Percentiles rank a stretch among this genome's conserved stretches.
Evolutionary conservation across 2,888 invertebrate species (phyloP).

Genomic region (Electrophaes corylata): DNA sequence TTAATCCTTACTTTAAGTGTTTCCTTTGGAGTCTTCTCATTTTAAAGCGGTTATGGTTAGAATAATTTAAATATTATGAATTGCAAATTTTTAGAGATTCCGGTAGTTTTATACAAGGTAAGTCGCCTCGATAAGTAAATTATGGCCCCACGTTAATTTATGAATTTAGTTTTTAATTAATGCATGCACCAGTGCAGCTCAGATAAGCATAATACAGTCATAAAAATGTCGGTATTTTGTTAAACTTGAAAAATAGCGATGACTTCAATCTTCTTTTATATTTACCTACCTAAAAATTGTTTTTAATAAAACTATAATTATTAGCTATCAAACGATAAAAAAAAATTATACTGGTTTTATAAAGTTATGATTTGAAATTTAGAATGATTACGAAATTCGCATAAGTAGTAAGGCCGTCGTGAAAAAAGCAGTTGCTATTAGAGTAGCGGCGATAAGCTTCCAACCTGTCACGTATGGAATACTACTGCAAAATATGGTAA

Average conservation of each 20-base stretch:
- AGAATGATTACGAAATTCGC: no score
- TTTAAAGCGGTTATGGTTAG: constrained; percentile 24
- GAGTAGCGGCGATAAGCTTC: no score
- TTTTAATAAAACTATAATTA: no score
- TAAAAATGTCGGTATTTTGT: background rate
- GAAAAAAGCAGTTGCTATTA: no score
- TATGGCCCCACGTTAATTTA: constrained; percentile 17
- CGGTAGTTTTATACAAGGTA: constrained; percentile 15
- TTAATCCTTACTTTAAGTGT: constrained; percentile 51
- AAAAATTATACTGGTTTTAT: no score
- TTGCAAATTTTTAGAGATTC: constrained; percentile 28
- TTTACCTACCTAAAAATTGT: no score
- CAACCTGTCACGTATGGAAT: no score
- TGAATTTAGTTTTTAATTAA: constrained; percentile 11
- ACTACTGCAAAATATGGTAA: no score
- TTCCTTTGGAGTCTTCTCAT: constrained; percentile 44
- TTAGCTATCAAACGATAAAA: no score
- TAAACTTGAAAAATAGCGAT: background rate
- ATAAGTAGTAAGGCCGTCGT: no score
- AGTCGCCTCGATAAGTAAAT: constrained; percentile 34
- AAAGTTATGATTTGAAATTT: no score
- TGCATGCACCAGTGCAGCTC: constrained; percentile 12
- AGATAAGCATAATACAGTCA: constrained; percentile 1
- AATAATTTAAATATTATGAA: constrained; percentile 34
- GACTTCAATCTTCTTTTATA: no score